Evolutionary conservation across 1,140 invertebrate genomes (phyloP).

Genomic region (Leptonema lineaticorne): DNA sequence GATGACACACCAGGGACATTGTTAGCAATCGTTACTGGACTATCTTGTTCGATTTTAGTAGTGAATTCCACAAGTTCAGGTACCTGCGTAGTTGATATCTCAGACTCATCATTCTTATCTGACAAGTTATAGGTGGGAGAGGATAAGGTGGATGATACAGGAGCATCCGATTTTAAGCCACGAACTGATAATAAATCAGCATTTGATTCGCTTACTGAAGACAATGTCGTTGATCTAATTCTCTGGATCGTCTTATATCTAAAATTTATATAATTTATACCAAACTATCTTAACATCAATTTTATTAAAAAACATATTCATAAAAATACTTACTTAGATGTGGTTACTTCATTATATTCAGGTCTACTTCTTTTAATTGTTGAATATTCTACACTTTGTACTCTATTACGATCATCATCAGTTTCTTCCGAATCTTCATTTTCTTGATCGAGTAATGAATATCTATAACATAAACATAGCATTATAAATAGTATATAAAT

Average conservation of each 20-base stretch:
- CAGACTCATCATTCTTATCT: conserved; percentile 21
- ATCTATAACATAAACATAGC: too few relatives aligned
- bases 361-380: conserved; percentile 26
- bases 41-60: conserved; percentile 21
- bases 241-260: conserved; percentile 56
- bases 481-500: too few relatives aligned
- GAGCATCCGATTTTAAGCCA: conserved; percentile 35
- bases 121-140: conserved; percentile 14
- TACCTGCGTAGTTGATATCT: conserved; percentile 11
- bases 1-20: conserved; percentile 33
- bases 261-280: conserved; percentile 34
- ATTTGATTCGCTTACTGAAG: conserved; percentile 35
- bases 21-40: conserved; percentile 31
- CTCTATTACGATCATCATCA: conserved; percentile 37
- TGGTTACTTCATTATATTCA: conserved; percentile 31
- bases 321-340: conserved; percentile 42
- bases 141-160: conserved; percentile 22
- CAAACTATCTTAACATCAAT: too few relatives aligned
- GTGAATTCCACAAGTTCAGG: conserved; percentile 24
- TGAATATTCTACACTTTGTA: conserved; percentile 40
- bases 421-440: conserved; percentile 39
- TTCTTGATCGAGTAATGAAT: too few relatives aligned
- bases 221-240: conserved; percentile 50
- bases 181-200: conserved; percentile 33
- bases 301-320: not conserved